Evolutionary conservation across 2,797 vertebrate species (phyloP), one percentile per base, ranked within the genome.

Genomic region (Oophaga sylvatica): DNA sequence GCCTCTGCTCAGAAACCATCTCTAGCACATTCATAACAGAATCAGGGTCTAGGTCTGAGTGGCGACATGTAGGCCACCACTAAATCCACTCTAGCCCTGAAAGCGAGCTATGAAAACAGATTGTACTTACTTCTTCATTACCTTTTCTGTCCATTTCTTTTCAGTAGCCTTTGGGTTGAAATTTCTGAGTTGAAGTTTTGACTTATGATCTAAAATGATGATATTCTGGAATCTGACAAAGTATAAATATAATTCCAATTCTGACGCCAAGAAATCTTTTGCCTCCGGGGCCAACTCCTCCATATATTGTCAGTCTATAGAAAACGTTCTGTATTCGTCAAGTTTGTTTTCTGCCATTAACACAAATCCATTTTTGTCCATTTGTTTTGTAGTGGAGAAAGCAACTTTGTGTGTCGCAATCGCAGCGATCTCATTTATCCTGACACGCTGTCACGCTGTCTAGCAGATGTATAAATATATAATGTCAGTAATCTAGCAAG

Each of bases 321-420:
- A 81, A 48, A 35, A 63, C 15, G 17, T 22, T 80, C 5, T 63
- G 19, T 16, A 22, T 22, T 45, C 48, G 29, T 26, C 79, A 81
- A 11, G 59, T 81, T 56, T 77, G 31, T 65, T 62, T 63, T 62
- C 26, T 57, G 5, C 4, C 45, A 75, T 53, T 45, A n/a, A 22
- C 19, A 41, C 19, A 17, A 78, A 60, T 31, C 19, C 62, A 45
- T 67, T 35, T 63, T 62, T 19, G 13, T 11, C 35, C 26, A 29
- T 79, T 65, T 85, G 19, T 67, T 68, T 20, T 86, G 76, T 48
- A 57, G 19, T 31, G 4, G 9, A 71, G 76, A 48, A 35, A 56
- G 59, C 68, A 87, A 48, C 60, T 68, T 77, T 29, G 48, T 53
- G 71, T 48, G 80, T 77, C 59, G 81, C 83, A 68, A 57, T 77